phyloP scores from a whole-genome alignment of 2,113 vertebrate genomes.

The Chunga burmeisteri region DNA sequence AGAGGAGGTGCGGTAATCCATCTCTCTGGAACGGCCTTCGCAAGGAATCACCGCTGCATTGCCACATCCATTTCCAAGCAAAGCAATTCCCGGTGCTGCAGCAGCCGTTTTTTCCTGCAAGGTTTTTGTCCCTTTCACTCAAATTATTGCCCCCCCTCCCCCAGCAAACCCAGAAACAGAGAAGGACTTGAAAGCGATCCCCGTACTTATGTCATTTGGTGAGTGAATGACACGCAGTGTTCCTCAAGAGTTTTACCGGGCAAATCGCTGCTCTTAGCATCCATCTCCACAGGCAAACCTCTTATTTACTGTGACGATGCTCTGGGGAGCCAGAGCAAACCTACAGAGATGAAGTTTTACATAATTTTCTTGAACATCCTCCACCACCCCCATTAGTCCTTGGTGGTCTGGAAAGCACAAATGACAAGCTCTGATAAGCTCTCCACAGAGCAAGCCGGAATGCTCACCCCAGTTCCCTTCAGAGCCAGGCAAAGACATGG shows the following conservation, averaged over 20 bases:
- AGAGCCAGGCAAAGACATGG: neutral
- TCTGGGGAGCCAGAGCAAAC: neutral
- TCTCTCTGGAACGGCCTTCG: neutral
- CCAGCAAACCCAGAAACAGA: neutral
- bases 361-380: neutral
- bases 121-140: neutral
- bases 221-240: fast-evolving
- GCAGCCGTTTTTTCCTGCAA: neutral
- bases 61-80: fast-evolving
- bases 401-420: neutral
- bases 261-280: neutral
- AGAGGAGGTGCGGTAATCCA: neutral
- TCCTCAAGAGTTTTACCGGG: neutral
- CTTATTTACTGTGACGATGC: neutral
- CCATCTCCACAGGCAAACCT: neutral
- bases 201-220: neutral
- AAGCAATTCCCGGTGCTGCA: neutral
- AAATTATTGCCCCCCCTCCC: fast-evolving
- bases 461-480: neutral
- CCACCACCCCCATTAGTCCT: neutral
- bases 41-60: neutral
- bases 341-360: neutral
- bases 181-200: neutral
- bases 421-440: neutral
- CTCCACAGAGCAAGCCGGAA: neutral